These are phyloP conservation scores for Camponotus floridanus DNA, from an alignment of 1,140 invertebrate genomes.

Conservation along the genomic window DNA sequence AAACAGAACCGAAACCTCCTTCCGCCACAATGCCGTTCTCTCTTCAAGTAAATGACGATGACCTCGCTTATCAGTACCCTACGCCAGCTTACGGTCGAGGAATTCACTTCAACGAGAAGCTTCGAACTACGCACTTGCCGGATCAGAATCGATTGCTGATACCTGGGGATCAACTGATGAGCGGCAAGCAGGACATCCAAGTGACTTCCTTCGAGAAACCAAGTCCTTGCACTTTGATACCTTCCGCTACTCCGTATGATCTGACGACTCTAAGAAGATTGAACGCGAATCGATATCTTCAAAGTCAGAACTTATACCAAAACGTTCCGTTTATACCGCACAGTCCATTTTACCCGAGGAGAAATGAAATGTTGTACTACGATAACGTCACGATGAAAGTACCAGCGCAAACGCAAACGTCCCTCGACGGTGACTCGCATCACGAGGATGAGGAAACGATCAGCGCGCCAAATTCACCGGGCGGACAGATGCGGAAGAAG, in stretches of 20 bases:
- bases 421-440: slow-evolving; percentile 72
- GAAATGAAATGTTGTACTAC: slow-evolving; percentile 75
- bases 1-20: slow-evolving; percentile 33
- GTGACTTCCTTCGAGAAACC: slow-evolving; percentile 84
- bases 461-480: slow-evolving; percentile 59
- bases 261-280: slow-evolving; percentile 72
- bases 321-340: slow-evolving; percentile 75
- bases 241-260: slow-evolving; percentile 74
- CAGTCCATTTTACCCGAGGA: slow-evolving; percentile 70
- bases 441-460: slow-evolving; percentile 65
- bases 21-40: slow-evolving; percentile 73
- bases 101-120: slow-evolving; percentile 12
- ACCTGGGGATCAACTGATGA: slow-evolving; percentile 50
- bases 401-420: slow-evolving; percentile 80
- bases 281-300: slow-evolving; percentile 66
- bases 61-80: slow-evolving; percentile 29
- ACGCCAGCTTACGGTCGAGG: slow-evolving; percentile 26
- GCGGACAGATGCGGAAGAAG: slow-evolving; percentile 57
- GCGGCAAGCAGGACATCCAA: slow-evolving; percentile 72
- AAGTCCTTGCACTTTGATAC: slow-evolving; percentile 79
- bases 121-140: slow-evolving; percentile 6
- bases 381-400: slow-evolving; percentile 76
- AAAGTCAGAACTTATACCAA: slow-evolving; percentile 73
- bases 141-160: slow-evolving; percentile 66
- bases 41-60: slow-evolving; percentile 75